These are phyloP conservation scores for Henricia sp. DNA, from an alignment of 53 echinoderm and acorn worm species.

Conservation along the genomic window DNA sequence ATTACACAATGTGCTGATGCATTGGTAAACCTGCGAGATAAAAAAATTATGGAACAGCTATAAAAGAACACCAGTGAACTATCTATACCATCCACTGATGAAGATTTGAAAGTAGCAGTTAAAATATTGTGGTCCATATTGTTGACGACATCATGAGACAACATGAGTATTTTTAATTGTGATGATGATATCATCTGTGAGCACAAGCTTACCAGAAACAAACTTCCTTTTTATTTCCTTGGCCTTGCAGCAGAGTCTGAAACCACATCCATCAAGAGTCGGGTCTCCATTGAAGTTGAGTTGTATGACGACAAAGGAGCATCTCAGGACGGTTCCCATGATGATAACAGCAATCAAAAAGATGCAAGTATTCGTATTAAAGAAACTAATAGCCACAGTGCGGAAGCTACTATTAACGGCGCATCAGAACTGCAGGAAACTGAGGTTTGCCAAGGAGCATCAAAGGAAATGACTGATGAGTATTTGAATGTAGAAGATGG, in stretches of 20 bases:
- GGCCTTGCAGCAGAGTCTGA: neutral
- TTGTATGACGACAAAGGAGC: slow-evolving; percentile 3
- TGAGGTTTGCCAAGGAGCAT: neutral
- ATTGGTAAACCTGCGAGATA: too few species aligned
- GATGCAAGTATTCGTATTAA: neutral
- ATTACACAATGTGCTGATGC: too few species aligned
- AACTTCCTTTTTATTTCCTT: neutral
- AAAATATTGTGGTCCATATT: too few species aligned
- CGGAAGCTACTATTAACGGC: neutral
- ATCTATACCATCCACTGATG: too few species aligned
- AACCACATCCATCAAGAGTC: neutral
- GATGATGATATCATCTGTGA: too few species aligned
- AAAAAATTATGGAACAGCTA: too few species aligned
- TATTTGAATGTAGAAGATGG: slow-evolving; percentile 14
- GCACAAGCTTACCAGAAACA: neutral
- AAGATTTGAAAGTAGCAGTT: too few species aligned
- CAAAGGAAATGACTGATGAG: too few species aligned
- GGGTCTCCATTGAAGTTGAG: neutral
- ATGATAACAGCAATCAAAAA: neutral
- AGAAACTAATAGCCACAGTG: neutral
- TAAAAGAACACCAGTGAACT: too few species aligned
- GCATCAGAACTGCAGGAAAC: neutral
- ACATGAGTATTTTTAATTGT: too few species aligned
- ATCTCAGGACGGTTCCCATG: neutral
- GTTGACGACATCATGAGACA: too few species aligned